phyloP scores from a whole-genome alignment of 2,113 vertebrate species.

The Neogobius melanostomus region DNA sequence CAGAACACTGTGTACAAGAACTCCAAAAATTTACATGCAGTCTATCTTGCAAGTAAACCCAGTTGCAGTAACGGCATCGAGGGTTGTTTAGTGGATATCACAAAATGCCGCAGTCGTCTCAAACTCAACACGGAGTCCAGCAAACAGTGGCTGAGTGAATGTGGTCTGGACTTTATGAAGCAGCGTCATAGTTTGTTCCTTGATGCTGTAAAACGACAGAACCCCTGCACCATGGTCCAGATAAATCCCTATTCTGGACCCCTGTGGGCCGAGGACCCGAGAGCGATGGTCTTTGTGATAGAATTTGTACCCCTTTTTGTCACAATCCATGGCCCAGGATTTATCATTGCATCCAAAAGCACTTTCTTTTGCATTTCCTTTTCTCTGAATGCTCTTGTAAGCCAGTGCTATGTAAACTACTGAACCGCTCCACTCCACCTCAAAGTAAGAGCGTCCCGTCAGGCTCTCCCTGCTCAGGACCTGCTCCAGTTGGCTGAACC shows the following conservation, averaged over 20 bases:
- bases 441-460: neutral
- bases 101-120: neutral
- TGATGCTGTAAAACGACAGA: constrained; percentile 1
- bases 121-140: neutral
- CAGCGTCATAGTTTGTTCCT: neutral
- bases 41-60: neutral
- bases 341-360: neutral
- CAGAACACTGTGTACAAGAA: no score
- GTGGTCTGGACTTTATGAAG: neutral
- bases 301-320: neutral
- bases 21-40: neutral
- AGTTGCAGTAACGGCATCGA: no score
- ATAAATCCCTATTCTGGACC: neutral
- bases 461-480: constrained; percentile 1
- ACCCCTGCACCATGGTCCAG: neutral
- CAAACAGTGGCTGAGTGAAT: neutral
- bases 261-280: neutral
- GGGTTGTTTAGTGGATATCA: neutral
- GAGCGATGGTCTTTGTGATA: neutral
- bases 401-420: neutral
- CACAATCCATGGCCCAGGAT: neutral
- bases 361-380: neutral
- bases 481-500: neutral
- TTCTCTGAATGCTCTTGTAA: constrained; percentile 2
- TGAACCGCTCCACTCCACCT: constrained; percentile 1